Conservation (phyloP, 2,113 vertebrate species). For the Jacana jacana region DNA sequence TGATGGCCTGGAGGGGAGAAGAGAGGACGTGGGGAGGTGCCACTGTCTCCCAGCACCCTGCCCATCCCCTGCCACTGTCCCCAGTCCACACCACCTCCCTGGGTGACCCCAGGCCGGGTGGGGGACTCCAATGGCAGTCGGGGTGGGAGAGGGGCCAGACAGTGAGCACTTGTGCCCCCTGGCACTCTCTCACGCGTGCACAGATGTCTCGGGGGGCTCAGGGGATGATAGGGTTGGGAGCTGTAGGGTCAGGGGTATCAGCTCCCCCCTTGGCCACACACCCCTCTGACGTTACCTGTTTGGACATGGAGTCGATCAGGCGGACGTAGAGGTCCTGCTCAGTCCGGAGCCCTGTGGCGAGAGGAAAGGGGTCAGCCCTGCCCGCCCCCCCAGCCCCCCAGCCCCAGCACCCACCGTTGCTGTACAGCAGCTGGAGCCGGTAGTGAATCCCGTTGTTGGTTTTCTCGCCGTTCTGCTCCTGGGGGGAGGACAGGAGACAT, state of each 20-base stretch:
- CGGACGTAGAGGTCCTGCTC: conserved; percentile 91
- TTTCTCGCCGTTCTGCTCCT: conserved; percentile 86
- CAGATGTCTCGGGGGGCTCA: not conserved
- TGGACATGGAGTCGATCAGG: conserved; percentile 93
- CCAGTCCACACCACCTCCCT: not conserved
- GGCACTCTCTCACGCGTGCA: not conserved
- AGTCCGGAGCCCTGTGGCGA: conserved; percentile 81
- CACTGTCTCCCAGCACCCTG: not conserved
- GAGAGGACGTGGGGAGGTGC: not conserved
- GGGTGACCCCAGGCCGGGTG: not conserved
- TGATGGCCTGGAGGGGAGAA: conserved; percentile 81
- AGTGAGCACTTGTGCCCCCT: not conserved
- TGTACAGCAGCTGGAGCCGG: conserved; percentile 91
- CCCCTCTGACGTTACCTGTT: conserved; percentile 78
- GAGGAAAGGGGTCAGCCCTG: not conserved
- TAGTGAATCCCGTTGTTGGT: conserved; percentile 97
- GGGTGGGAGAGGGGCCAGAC: too few species aligned
- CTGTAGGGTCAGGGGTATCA: too few species aligned
- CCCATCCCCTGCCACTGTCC: not conserved
- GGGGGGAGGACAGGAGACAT: not conserved
- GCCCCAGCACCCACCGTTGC: conserved; percentile 81
- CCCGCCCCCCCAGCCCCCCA: not conserved
- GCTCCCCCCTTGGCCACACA: not conserved
- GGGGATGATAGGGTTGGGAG: not conserved
- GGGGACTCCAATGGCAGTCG: not conserved